Evolutionary conservation across 1,140 invertebrate species (phyloP), one percentile per base, ranked within the genome.

Genomic region (Heterodera carotae): DNA sequence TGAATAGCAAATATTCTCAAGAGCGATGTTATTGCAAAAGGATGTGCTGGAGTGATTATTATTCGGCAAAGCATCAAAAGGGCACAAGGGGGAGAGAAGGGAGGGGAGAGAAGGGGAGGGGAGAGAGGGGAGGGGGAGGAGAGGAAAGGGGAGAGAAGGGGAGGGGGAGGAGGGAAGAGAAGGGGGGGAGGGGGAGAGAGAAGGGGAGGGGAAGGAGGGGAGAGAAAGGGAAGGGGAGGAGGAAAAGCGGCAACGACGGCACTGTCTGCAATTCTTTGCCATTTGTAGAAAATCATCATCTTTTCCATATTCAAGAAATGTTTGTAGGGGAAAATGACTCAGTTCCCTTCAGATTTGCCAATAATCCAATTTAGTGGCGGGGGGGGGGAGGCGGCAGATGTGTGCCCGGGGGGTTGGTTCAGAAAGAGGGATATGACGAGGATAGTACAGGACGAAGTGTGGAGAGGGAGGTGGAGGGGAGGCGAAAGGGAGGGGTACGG

Each of bases 331-430:
- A 53, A 53, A 53, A 53, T 53, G 48, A 53, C 48, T 53, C 48
- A 53, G 48, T 53, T 53, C 4, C 48, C 12, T 53, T 18, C 48
- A 53, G 48, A 53, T 53, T 53, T 53, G 62, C 62, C 27, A 12
- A 66, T 66, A 66, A 66, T 66, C 62, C 27, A 66, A 66, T 66
- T 66, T 66, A 12, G 39, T 12, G 39, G 39, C 6, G 62, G 27
- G 27, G 10, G 22, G 27, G 62, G 62, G 62, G 62, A 10, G 62
- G 33, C 6, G 22, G 62, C 62, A 66, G 62, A 66, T 31, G 62
- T 34, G n/a, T n/a, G n/a, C n/a, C n/a, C n/a, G 62, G 62, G 48
- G 48, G 18, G 48, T 18, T 8, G 2, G 48, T 0, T 8, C 3
- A 22, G 48, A 7, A 7, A 7, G 27, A 66, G 62, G 62, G 62